Conservation (phyloP, 2,797 vertebrate species). For the Bradypodion ventrale region DNA sequence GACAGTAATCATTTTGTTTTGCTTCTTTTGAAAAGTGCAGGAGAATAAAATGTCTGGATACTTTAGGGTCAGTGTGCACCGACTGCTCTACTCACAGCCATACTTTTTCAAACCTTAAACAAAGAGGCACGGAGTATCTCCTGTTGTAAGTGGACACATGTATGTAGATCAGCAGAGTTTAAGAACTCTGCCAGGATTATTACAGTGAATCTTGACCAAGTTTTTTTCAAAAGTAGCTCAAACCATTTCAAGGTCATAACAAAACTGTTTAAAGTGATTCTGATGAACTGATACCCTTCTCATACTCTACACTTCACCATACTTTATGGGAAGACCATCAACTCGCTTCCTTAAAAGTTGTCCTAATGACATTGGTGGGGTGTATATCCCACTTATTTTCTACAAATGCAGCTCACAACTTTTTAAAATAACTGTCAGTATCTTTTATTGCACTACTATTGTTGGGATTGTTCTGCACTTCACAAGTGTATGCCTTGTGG, state of each 20-base stretch:
- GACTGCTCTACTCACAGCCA: no score
- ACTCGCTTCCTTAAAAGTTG: background rate
- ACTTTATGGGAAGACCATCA: background rate
- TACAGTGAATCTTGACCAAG: no score
- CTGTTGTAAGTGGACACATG: no score
- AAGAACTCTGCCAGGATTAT: no score
- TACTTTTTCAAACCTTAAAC: no score
- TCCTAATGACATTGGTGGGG: background rate
- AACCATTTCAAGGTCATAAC: background rate
- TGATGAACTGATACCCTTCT: background rate
- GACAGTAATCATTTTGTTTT: conserved; percentile 39
- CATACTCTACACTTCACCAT: background rate
- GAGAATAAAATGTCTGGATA: no score
- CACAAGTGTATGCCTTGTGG: background rate
- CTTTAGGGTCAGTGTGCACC: no score
- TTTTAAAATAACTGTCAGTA: background rate
- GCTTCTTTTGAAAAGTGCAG: background rate
- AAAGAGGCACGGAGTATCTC: no score
- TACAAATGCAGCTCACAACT: background rate
- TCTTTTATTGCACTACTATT: background rate
- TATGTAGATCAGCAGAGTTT: no score
- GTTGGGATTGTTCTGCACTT: background rate
- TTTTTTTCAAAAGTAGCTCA: background rate
- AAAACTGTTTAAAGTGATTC: background rate
- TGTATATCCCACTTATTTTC: background rate